Base-by-base conservation (phyloP, 2,113 vertebrate species). In the Orycteropus afer region DNA sequence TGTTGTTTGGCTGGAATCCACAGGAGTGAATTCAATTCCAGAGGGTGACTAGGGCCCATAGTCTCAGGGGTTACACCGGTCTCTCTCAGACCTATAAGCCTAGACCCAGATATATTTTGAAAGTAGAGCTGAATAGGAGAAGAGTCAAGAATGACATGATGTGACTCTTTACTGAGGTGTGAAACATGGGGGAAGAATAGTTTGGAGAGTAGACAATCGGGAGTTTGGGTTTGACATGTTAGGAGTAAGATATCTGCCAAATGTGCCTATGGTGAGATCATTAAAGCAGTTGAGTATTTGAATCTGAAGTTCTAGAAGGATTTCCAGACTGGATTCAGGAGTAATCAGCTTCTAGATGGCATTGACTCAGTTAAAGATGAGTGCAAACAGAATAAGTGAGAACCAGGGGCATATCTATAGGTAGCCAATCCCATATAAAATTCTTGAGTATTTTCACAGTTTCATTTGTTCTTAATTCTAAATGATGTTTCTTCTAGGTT, bases 401-500 rank as follows among this genome's bases (percentile, higher is more conserved):
- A 77, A 37, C 81, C 15, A 6, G 18, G 27, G 53, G 79, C 37
- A 20, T 49, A 34, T 29, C 37, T 12, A 71, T 37, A 69, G 17
- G 32, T 42, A 91, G 45, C 57, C 49, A 49, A 22, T 80, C 23
- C 53, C 67, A 45, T 78, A 73, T 88, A 90, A 85, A 55, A 74
- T 49, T 51, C 27, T 73, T 65, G 63, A 57, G 2, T 93, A 37
- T 89, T 92, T 91, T 89, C 45, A 96, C 37, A 37, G 9, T 65
- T 92, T 96, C 12, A 14, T 91, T 84, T 76, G 8, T 94, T 94
- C 94, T 85, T 59, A 83, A 63, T 93, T 92, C 29, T 85, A 45
- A 53, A n/a, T 76, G 37, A 89, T 81, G 45, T 77, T 95, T 95
- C 37, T 94, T 88, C 34, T 96, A 99, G 99, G 42, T 98, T 99